Base-by-base conservation (phyloP, 2,888 invertebrate genomes). In the Holacanthella duospinosa region DNA sequence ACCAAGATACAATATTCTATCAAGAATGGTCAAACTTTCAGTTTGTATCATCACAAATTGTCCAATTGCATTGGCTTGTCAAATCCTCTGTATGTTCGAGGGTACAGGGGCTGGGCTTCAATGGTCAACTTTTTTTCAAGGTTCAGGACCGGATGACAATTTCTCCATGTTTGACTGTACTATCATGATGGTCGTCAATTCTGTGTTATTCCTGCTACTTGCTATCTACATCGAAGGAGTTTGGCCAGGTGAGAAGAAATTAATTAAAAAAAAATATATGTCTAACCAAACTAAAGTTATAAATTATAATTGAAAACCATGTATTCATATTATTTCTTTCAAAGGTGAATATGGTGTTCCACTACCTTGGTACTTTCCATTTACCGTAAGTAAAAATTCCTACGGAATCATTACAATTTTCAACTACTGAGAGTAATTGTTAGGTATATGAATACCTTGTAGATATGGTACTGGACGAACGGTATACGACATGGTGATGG, bases 151-250 rank as follows among this genome's bases (percentile, higher is more conserved):
- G 1, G 88, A 88, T 71, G 85, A 88, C 64, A 79, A 82, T 2
- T 80, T 90, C 64, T 79, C 85, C 0, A 80, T 90, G 71, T 87
- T 87, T 1, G 81, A 85, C 71, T 82, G 88, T 43, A 79, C 92
- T 55, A 73, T 88, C 1, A 86, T 91, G 81, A 77, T 93, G 74
- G 74, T 85, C n/a, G 67, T 87, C 1, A 87, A 89, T 75, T 78
- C 82, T 9, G 60, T 86, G 0, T 59, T 92, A 0, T 91, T 92
- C 75, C 81, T 89, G 76, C 63, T 86, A 1, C 76, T 93, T 43
- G 86, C 93, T 0, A 79, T 93, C 71, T 95, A 94, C 75, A 78
- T 93, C 26, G 93, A 94, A 77, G 88, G 88, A 69, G 83, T 95
- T 16, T 81, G 85, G 67, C 94, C 94, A 0, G 93, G 93, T 12